Percentiles rank a stretch among this genome's conserved stretches.
These are phyloP conservation scores for Drosophila paranaensis DNA, from an alignment of 2,888 invertebrate species.

Conservation along the genomic window DNA sequence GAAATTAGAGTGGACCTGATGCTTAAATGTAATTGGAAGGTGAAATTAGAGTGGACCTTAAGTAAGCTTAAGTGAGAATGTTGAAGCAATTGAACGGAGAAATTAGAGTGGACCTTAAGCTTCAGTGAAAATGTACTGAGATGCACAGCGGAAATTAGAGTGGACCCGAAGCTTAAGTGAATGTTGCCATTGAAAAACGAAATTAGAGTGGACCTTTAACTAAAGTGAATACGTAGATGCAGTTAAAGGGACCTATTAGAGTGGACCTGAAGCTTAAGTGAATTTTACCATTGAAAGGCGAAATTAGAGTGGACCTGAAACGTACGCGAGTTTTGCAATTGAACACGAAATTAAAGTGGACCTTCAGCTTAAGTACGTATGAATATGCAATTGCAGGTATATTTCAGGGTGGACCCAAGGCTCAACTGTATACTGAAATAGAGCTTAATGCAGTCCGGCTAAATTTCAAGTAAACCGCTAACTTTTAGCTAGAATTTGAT, in stretches of 20 bases:
- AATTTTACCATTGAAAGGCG: no score
- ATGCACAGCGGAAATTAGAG: neutral
- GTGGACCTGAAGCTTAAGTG: neutral
- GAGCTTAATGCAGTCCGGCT: neutral
- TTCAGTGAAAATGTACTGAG: no score
- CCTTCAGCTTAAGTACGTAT: neutral
- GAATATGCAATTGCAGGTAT: no score
- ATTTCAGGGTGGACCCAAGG: neutral
- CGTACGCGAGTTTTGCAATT: neutral
- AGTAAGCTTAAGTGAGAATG: no score
- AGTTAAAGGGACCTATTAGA: neutral
- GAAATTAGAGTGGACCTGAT: no score
- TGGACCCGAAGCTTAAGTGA: neutral
- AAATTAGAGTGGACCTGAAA: neutral
- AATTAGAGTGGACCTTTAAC: no score
- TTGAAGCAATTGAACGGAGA: no score
- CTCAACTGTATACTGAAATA: neutral
- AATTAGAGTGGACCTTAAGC: neutral
- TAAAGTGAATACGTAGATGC: no score
- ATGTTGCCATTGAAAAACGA: no score
- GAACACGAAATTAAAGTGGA: neutral
- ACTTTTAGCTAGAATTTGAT: neutral
- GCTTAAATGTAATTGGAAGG: no score
- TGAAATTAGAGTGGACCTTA: neutral
- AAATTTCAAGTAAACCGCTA: neutral